A percentile compares a stretch with the other conserved stretches of the same genome.
phyloP scores from a whole-genome alignment of 2,797 vertebrate genomes.

The Sebastes hubbsi region DNA sequence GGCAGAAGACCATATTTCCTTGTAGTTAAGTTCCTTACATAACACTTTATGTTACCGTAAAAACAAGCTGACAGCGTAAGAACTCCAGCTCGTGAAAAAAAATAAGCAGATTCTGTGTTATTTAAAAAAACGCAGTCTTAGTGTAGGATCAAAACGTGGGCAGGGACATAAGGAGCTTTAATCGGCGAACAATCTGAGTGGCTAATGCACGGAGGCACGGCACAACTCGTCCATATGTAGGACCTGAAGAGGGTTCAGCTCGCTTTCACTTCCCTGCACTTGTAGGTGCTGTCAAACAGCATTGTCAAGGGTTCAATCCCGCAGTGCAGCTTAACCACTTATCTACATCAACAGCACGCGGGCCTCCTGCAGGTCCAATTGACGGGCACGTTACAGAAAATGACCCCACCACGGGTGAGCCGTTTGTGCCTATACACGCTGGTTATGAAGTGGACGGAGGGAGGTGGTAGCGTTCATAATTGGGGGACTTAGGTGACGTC shows the following conservation, averaged over 20 bases:
- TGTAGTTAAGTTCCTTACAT: constrained; percentile 44
- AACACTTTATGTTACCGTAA: constrained; percentile 41
- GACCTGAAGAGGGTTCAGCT: constrained; percentile 23
- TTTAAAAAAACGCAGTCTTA: constrained; percentile 51
- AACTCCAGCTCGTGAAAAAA: constrained; percentile 47
- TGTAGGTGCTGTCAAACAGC: constrained; percentile 39
- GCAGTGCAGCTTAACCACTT: constrained; percentile 46
- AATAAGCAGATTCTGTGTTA: constrained; percentile 56
- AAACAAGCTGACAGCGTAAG: constrained; percentile 30
- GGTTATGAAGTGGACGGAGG: constrained; percentile 3
- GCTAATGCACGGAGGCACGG: constrained; percentile 25
- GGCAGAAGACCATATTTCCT: constrained; percentile 18
- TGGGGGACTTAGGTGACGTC: constrained; percentile 41
- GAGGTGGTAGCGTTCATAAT: constrained; percentile 5
- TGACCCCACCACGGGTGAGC: background rate
- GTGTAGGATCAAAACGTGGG: constrained; percentile 45
- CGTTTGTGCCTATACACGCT: background rate
- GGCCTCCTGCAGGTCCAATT: constrained; percentile 1
- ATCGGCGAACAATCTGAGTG: constrained; percentile 48
- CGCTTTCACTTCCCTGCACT: constrained; percentile 37
- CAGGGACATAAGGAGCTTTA: constrained; percentile 54
- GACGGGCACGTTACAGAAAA: constrained; percentile 13
- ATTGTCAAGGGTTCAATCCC: constrained; percentile 38
- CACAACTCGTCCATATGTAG: constrained; percentile 34
- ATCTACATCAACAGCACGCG: constrained; percentile 15